Evolutionary conservation across 2,888 invertebrate genomes (phyloP).

Genomic region (Lepidochitona cinerea): DNA sequence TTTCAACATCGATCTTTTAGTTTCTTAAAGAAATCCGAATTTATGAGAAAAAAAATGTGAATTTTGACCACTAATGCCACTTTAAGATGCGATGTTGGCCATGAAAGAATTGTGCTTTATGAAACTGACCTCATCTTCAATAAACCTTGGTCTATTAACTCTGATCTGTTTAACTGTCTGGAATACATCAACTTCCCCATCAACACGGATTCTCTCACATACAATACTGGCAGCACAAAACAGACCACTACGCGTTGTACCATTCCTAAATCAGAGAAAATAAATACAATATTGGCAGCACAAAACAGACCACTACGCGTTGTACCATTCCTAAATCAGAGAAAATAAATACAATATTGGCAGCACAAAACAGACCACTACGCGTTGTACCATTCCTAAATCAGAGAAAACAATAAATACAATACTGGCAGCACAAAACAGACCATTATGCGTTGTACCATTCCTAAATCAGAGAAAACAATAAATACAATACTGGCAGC

Average conservation of each 20-base stretch:
- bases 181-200: conserved; percentile 68
- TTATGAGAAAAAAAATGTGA: no score
- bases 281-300: conserved; percentile 37
- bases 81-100: no score
- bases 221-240: conserved; percentile 63
- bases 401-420: conserved; percentile 31
- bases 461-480: no score
- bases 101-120: neutral
- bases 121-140: conserved; percentile 57
- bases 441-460: conserved; percentile 66
- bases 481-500: conserved; percentile 61
- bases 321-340: conserved; percentile 62
- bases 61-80: no score
- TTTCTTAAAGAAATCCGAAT: no score
- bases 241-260: conserved; percentile 65
- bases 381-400: conserved; percentile 66
- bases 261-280: conserved; percentile 54
- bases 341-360: conserved; percentile 46
- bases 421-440: conserved; percentile 63
- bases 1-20: no score
- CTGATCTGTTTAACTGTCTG: conserved; percentile 67
- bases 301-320: conserved; percentile 66
- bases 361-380: conserved; percentile 66
- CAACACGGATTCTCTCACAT: conserved; percentile 64
- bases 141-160: conserved; percentile 66